Evolutionary conservation across 2,888 invertebrate species (phyloP).

Genomic region (Spilosoma lubricipeda): DNA sequence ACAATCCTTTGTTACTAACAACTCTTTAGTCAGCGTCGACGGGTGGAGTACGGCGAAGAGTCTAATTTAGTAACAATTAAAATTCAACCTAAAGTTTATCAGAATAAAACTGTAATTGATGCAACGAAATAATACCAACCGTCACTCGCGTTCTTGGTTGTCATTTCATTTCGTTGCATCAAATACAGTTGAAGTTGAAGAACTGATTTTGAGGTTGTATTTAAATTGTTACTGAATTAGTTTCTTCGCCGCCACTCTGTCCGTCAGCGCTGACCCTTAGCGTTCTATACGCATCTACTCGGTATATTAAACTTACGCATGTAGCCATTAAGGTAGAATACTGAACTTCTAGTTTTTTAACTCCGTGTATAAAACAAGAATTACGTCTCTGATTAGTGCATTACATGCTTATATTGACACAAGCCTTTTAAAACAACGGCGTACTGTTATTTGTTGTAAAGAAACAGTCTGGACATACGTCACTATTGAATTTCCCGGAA

Average conservation of each 20-base stretch:
- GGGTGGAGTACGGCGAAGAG: too few species aligned
- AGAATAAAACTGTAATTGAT: too few species aligned
- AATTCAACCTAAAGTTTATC: too few species aligned
- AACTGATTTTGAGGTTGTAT: too few species aligned
- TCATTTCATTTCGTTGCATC: too few species aligned
- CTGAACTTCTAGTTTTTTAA: not conserved
- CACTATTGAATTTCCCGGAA: not conserved
- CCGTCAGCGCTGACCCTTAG: not conserved
- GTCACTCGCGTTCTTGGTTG: too few species aligned
- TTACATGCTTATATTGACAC: not conserved
- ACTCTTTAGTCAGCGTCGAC: not conserved
- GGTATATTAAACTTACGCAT: not conserved
- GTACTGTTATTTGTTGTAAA: not conserved
- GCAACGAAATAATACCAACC: too few species aligned
- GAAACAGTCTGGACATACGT: not conserved
- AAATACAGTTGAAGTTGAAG: too few species aligned
- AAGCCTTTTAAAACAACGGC: slow-evolving; percentile 17
- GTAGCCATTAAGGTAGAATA: too few species aligned
- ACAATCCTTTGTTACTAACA: not conserved
- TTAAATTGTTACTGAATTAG: too few species aligned
- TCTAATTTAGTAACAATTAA: too few species aligned
- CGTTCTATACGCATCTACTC: not conserved
- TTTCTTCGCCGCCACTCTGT: too few species aligned
- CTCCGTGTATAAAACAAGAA: not conserved
- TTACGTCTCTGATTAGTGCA: not conserved